Evolutionary conservation across 2,797 vertebrate species (phyloP).

Genomic region (Cossypha polioptera): DNA sequence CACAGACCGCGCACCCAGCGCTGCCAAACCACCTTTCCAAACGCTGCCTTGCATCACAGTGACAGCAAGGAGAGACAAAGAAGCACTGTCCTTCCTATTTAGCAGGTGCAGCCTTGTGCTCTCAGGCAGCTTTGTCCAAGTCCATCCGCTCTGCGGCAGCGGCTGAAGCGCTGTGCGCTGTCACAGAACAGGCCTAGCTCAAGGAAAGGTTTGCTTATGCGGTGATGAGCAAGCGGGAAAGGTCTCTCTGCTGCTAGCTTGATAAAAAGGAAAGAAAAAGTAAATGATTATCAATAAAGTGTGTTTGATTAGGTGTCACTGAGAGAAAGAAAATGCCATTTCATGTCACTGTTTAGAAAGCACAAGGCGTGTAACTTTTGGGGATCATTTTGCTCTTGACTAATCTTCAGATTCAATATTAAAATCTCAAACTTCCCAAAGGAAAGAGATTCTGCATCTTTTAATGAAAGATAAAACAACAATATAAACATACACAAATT

Average conservation of each 20-base stretch:
- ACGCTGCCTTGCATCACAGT: not conserved
- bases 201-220: not conserved
- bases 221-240: constrained; percentile 28
- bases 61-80: not conserved
- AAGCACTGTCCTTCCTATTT: not conserved
- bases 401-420: constrained; percentile 18
- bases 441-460: constrained; percentile 78
- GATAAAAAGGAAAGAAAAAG: constrained; percentile 41
- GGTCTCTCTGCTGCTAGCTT: constrained; percentile 33
- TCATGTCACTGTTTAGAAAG: constrained; percentile 48
- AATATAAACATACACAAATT: constrained; percentile 85
- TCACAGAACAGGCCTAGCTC: accelerated
- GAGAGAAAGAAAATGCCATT: constrained; percentile 67
- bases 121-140: not conserved
- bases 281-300: constrained; percentile 24
- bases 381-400: constrained; percentile 18
- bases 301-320: constrained; percentile 49
- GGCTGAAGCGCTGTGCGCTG: accelerated
- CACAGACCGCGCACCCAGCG: not conserved
- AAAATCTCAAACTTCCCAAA: constrained; percentile 71
- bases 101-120: not conserved
- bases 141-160: accelerated
- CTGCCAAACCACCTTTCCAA: not conserved
- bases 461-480: constrained; percentile 85
- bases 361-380: not conserved